Evolutionary conservation across 2,113 vertebrate genomes (phyloP), one percentile per base, ranked within the genome.

Genomic region (Anseranas semipalmata): DNA sequence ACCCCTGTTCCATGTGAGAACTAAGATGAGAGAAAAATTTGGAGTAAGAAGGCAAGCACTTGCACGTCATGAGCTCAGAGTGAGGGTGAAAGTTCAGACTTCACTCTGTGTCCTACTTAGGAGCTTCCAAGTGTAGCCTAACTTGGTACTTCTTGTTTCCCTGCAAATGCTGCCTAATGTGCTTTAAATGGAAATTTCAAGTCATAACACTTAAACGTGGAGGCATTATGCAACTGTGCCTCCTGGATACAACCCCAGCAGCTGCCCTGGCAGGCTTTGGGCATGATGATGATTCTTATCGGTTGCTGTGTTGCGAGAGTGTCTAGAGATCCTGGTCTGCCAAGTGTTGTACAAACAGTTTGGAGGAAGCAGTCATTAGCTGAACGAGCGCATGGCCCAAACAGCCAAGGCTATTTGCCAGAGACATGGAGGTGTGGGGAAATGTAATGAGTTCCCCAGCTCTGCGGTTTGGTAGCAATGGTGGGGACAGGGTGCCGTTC

Each of bases 301-400:
- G 0, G 30, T 30, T 56, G 79, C 78, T 72, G 32, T 39, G 39
- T 15, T 65, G 79, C 10, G 24, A 72, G 76, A 74, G 4, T 45
- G 58, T 33, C 71, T 88, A 30, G 71, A 86, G 48, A n/a, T 71
- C 16, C 37, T 46, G 35, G 52, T 0, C 9, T 89, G 52, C n/a
- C 62, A 60, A 27, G 48, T 2, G 0, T 1, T 56, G 74, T 56
- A 52, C 30, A 72, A 60, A 75, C 2, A 65, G 32, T 45, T 87
- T 0, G 0, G 71, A 73, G 1, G 43, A 72, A 77, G 15, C 3
- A 1, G 1, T 12, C 35, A 48, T 33, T 65, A 74, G 39, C 30
- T 63, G 43, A 48, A 62, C 0, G 4, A 87, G 56, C 0, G 1
- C 12, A 41, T 0, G 1, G 55, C 32, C 50, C 41, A 56, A 50